Percentiles rank a stretch among this genome's conserved stretches.
Evolutionary conservation across 30 jellyfish, hydroid and myxozoan species (phyloP).

Genomic region (Pseudorhiza aurosa): DNA sequence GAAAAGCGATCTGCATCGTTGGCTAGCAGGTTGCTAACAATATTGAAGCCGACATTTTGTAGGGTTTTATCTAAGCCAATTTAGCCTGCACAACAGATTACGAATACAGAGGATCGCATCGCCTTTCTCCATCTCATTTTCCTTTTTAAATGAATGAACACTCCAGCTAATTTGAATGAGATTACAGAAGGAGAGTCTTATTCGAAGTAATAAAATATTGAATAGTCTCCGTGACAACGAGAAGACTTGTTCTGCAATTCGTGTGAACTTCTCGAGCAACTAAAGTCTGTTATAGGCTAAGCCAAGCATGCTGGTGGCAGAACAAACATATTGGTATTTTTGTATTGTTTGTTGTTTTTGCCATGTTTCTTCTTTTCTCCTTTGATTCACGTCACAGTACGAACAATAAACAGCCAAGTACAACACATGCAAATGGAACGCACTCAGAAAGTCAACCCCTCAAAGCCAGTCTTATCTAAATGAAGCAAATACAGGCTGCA

Average conservation of each 20-base stretch:
- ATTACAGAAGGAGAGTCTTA: background rate
- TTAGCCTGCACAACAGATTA: no score
- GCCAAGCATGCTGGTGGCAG: conserved; percentile 40
- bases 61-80: no score
- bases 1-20: no score
- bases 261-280: background rate
- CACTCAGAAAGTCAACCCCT: no score
- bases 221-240: conserved; percentile 23
- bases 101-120: no score
- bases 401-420: background rate
- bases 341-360: conserved; percentile 8
- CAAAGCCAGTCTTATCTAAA: no score
- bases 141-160: background rate
- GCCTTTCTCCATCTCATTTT: no score
- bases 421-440: no score
- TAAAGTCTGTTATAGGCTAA: background rate
- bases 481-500: no score
- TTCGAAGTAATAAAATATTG: background rate
- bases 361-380: background rate
- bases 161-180: background rate
- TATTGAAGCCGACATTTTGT: no score
- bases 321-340: conserved; percentile 5
- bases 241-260: background rate
- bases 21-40: no score
- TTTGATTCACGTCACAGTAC: background rate